Conservation (phyloP, 1,140 invertebrate species). For the Drosophila sp. region DNA sequence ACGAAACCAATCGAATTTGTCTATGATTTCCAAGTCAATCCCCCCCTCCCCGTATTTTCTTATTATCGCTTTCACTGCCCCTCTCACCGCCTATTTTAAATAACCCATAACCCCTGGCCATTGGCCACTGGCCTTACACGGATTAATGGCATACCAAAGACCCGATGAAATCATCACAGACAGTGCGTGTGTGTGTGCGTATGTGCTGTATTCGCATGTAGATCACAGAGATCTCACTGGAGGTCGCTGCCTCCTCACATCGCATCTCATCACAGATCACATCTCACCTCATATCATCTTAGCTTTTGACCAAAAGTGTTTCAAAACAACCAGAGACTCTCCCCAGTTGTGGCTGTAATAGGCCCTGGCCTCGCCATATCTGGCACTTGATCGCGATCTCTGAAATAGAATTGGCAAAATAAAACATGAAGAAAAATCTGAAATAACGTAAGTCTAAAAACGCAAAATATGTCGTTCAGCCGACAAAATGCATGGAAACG, state of each 20-base stretch:
- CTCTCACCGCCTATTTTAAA: background rate
- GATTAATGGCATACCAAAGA: conserved; percentile 33
- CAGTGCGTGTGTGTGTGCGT: background rate
- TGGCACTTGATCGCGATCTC: conserved; percentile 42
- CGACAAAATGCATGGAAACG: conserved; percentile 16
- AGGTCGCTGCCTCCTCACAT: conserved; percentile 37
- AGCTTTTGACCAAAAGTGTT: conserved; percentile 51
- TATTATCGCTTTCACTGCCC: conserved; percentile 50
- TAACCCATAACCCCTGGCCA: conserved; percentile 18
- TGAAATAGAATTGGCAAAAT: conserved; percentile 51
- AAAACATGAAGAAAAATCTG: background rate
- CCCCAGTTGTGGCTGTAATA: conserved; percentile 28
- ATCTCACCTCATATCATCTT: conserved; percentile 21
- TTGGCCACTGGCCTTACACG: conserved; percentile 32
- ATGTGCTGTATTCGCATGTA: conserved; percentile 11
- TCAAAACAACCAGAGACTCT: conserved; percentile 5
- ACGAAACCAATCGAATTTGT: conserved; percentile 40
- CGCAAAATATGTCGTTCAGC: conserved; percentile 6
- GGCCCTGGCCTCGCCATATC: conserved; percentile 49
- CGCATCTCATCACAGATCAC: conserved; percentile 18
- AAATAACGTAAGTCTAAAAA: background rate
- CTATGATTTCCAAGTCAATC: conserved; percentile 20
- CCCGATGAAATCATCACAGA: conserved; percentile 37
- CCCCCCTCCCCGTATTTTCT: conserved; percentile 15
- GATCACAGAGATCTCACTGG: conserved; percentile 35